These are phyloP conservation scores for Australoheros facetus DNA, from an alignment of 2,797 vertebrate species.

Conservation along the genomic window DNA sequence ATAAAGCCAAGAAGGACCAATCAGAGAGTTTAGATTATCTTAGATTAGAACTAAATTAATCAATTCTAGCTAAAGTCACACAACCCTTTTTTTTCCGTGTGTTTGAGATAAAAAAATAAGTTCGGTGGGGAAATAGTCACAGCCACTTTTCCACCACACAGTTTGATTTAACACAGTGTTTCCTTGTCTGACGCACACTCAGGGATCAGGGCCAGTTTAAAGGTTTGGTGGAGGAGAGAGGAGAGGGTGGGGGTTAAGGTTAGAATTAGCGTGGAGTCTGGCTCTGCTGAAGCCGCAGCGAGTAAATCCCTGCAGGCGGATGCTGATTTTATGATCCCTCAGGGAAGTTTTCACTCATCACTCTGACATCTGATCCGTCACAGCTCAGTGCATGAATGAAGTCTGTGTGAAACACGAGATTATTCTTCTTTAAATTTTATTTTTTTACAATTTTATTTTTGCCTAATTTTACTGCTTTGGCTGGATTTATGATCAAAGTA, in stretches of 20 bases:
- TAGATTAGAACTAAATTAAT: no score
- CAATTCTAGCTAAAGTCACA: no score
- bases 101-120: no score
- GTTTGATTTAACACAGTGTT: no score
- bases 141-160: no score
- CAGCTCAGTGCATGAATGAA: neutral
- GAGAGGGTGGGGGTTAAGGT: conserved; percentile 62
- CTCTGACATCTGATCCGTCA: neutral
- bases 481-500: neutral
- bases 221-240: conserved; percentile 53
- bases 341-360: conserved; percentile 22
- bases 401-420: neutral
- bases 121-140: no score
- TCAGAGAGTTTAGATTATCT: no score
- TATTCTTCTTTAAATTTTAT: neutral
- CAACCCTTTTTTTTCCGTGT: no score
- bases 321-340: conserved; percentile 31
- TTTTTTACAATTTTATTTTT: neutral
- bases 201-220: conserved; percentile 72
- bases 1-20: no score
- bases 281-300: conserved; percentile 31
- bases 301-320: conserved; percentile 58
- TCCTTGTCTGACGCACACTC: neutral
- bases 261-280: conserved; percentile 34
- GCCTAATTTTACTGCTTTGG: neutral